Evolutionary conservation across 2,797 vertebrate genomes (phyloP), one percentile per base, ranked within the genome.

Genomic region (Argya squamiceps): DNA sequence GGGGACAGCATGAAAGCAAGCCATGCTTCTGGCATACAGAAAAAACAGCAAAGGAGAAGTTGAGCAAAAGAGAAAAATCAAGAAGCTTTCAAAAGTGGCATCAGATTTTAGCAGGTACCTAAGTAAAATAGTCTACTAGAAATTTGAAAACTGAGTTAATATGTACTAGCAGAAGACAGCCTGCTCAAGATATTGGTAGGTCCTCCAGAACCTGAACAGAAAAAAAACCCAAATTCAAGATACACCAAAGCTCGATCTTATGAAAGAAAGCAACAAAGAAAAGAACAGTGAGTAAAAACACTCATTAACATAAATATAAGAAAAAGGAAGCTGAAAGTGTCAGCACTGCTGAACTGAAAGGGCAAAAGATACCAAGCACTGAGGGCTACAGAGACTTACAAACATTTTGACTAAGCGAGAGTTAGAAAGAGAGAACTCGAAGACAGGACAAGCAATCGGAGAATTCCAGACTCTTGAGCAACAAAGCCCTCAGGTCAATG

Each of bases 371-470:
- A 69, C 11, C 2, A 6, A 58, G 53, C 26, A 59, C 34, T 13
- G 58, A 1, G 2, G 34, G 26, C 30, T 59, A 65, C 10, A 9
- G 15, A 69, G 36, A 55, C 12, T n/a, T 65, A 52, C 2, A 84
- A 89, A 60, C 0, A 8, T 36, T 65, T 39, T 43, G 13, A 71
- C 15, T 19, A 46, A 44, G 26, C 2, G 2, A 87, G 21, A 29
- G 23, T 7, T 49, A 36, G 34, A 30, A 84, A 75, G 15, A 62
- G 6, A 34, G n/a, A 77, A 89, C 12, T 52, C 0, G 0, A 65
- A 50, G 9, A 47, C 13, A 14, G 21, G 11, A 47, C 9, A 55
- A 62, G 9, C 11, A 55, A 34, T 1, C 0, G 0, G 36, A 62
- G 29, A 88, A 82, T 76, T 83, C 37, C 3, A 2, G 34, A 55